These are phyloP conservation scores for Coregonus sp. DNA, from an alignment of 2,797 vertebrate species.

Conservation along the genomic window DNA sequence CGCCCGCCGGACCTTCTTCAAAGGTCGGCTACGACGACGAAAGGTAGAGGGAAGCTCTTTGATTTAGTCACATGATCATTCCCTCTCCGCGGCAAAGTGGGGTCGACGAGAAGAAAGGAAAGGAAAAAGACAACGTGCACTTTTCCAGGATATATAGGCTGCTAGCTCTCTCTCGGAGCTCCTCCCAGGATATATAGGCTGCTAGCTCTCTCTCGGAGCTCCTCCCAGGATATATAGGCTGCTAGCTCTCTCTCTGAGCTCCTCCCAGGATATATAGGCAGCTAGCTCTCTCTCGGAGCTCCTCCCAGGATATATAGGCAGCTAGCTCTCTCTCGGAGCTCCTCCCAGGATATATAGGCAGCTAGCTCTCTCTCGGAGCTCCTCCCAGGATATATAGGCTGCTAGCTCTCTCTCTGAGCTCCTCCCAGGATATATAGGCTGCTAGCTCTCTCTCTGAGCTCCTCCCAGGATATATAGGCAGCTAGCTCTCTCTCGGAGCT, in stretches of 20 bases:
- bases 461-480: too few relatives aligned
- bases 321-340: constrained; percentile 12
- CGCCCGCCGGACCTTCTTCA: constrained; percentile 22
- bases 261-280: too few relatives aligned
- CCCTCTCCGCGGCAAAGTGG: constrained; percentile 38
- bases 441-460: constrained; percentile 23
- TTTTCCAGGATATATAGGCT: constrained; percentile 33
- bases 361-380: constrained; percentile 23
- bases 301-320: too few relatives aligned
- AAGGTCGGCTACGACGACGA: constrained; percentile 32
- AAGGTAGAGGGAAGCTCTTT: constrained; percentile 52
- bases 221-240: too few relatives aligned
- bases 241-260: constrained; percentile 20
- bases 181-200: too few relatives aligned
- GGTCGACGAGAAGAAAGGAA: constrained; percentile 9
- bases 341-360: too few relatives aligned
- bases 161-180: constrained; percentile 11
- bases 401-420: constrained; percentile 19
- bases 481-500: constrained; percentile 23
- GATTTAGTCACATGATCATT: constrained; percentile 48
- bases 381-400: too few relatives aligned
- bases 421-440: too few relatives aligned
- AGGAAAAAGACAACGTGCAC: constrained; percentile 36
- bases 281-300: constrained; percentile 20
- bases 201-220: constrained; percentile 23